Percentiles rank a stretch among this genome's conserved stretches.
phyloP scores from a whole-genome alignment of 2,888 invertebrate genomes.

The Phania funesta region DNA sequence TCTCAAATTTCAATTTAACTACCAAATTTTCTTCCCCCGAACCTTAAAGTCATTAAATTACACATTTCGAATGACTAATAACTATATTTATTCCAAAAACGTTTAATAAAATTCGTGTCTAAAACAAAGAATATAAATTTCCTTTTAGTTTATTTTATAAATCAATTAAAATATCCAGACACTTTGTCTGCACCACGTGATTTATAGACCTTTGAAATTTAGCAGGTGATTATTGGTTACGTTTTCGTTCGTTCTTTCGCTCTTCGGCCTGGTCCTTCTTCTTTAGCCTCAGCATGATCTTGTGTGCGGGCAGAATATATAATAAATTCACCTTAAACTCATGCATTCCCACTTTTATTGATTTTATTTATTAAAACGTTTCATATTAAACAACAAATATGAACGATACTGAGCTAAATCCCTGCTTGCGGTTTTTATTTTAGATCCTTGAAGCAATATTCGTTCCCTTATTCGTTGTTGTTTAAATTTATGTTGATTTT shows the following conservation, averaged over 20 bases:
- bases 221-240: slow-evolving; percentile 65
- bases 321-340: background rate
- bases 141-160: slow-evolving; percentile 45
- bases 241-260: background rate
- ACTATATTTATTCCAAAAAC: slow-evolving; percentile 20
- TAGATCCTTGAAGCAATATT: background rate
- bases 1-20: background rate
- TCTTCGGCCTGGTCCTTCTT: background rate
- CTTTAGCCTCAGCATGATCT: background rate
- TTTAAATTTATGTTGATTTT: slow-evolving; percentile 25
- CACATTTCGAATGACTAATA: slow-evolving; percentile 6
- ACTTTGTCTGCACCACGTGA: slow-evolving; percentile 53
- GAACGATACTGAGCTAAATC: background rate
- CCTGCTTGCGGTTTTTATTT: background rate
- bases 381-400: slow-evolving; percentile 10
- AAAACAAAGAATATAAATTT: background rate
- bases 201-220: slow-evolving; percentile 53
- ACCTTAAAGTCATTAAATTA: background rate
- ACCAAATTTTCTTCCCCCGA: background rate
- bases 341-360: slow-evolving; percentile 22
- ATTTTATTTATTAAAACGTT: slow-evolving; percentile 49
- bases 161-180: slow-evolving; percentile 58
- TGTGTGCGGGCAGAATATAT: slow-evolving; percentile 5
- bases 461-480: background rate
- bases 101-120: slow-evolving; percentile 17